Base-by-base conservation (phyloP, 2,888 invertebrate species). In the Xanthorhoe spadicearia region DNA sequence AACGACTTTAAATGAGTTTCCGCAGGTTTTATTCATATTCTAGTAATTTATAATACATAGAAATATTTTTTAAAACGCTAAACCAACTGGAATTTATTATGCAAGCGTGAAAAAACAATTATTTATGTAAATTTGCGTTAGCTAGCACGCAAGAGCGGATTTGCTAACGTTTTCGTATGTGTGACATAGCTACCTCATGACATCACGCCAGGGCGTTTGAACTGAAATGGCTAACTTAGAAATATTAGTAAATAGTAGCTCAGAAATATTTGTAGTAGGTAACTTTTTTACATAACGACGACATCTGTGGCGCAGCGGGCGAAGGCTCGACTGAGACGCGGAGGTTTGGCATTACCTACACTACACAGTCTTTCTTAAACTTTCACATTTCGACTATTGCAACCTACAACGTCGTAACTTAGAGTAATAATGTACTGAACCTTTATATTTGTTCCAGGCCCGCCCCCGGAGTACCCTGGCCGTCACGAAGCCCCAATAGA, bases 401-500 rank as follows among this genome's bases (percentile, higher is more conserved):
- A n/a, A n/a, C n/a, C n/a, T n/a, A n/a, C n/a, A n/a, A n/a, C n/a
- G n/a, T 28, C 28, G 28, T 2, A 28, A 28, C 28, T 28, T 28
- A 28, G n/a, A n/a, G n/a, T n/a, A n/a, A n/a, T n/a, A n/a, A n/a
- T n/a, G n/a, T n/a, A n/a, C n/a, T n/a, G n/a, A n/a, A 32, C 32
- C 7, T 32, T 6, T 43, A 13, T 13, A 3, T 43, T 43, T 43
- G 71, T 72, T 73, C 13, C 78, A 87, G 81, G 83, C 69, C 89
- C 91, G 2, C 91, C 90, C 0, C 92, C 90, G 1, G 89, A 90
- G 64, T 92, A 91, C 74, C 85, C 89, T 0, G 91, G 78, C 13
- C 73, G 73, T 79, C 79, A 86, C 59, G 94, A 94, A 77, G 92
- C 94, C 1, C 95, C 95, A 0, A 92, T 95, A 57, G 95, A 95